Conservation (phyloP, 2,888 invertebrate species). For the Corythucha ciliata region DNA sequence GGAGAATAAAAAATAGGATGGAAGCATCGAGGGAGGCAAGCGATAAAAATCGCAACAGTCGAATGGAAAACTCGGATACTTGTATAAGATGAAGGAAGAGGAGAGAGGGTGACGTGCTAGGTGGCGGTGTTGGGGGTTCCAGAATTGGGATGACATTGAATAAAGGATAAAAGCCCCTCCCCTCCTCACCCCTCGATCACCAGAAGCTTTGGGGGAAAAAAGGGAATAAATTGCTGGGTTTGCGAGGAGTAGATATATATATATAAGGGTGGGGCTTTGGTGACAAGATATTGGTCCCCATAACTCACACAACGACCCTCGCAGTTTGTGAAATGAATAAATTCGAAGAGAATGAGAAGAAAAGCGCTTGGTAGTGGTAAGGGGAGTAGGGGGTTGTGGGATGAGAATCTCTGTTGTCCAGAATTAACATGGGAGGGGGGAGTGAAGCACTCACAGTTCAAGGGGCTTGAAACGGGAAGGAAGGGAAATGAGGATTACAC, state of each 20-base stretch:
- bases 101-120: neutral
- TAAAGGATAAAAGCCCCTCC: constrained; percentile 25
- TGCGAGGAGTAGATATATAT: constrained; percentile 15
- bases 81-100: neutral
- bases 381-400: no score
- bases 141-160: constrained; percentile 23
- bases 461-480: constrained; percentile 1
- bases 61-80: neutral
- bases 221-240: constrained; percentile 22
- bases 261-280: constrained; percentile 22
- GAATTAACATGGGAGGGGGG: neutral
- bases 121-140: neutral
- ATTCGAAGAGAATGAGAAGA: constrained; percentile 19
- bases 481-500: constrained; percentile 12
- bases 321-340: constrained; percentile 24
- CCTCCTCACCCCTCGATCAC: no score
- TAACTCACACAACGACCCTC: constrained; percentile 23
- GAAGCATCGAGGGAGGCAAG: constrained; percentile 15
- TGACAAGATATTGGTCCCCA: constrained; percentile 27
- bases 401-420: neutral
- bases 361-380: neutral
- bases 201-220: neutral
- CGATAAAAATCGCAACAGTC: constrained; percentile 21
- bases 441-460: neutral
- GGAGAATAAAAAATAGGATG: constrained; percentile 16